phyloP scores from a whole-genome alignment of 1,140 invertebrate genomes.

The Potamilus streckersoni region DNA sequence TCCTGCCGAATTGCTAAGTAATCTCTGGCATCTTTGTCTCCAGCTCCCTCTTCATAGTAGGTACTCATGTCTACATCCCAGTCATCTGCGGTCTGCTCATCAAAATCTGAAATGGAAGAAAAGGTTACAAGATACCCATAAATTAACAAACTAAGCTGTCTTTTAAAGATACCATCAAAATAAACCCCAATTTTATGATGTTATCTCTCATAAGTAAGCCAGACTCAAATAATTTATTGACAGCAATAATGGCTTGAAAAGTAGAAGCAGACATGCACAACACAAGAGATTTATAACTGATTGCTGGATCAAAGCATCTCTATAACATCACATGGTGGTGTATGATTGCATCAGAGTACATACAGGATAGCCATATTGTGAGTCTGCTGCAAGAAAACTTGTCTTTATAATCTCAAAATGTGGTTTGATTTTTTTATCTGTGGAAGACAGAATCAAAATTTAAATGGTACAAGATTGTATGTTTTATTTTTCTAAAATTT shows the following conservation, averaged over 20 bases:
- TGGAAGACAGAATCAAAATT: too few relatives aligned
- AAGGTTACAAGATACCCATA: neutral
- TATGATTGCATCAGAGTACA: too few relatives aligned
- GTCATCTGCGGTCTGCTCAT: constrained; percentile 74
- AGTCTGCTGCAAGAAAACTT: too few relatives aligned
- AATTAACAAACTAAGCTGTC: neutral
- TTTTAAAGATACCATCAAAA: neutral
- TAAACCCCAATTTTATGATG: neutral
- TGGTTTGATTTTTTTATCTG: too few relatives aligned
- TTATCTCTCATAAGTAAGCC: neutral
- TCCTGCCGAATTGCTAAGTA: constrained; percentile 69
- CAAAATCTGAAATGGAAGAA: constrained; percentile 69
- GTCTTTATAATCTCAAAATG: too few relatives aligned
- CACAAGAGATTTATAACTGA: neutral
- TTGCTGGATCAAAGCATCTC: too few relatives aligned
- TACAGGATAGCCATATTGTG: too few relatives aligned
- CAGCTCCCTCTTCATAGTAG: constrained; percentile 70
- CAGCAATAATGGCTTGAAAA: too few relatives aligned
- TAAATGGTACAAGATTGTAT: too few relatives aligned
- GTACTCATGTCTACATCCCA: constrained; percentile 75
- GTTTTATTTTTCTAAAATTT: too few relatives aligned
- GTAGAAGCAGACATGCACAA: neutral
- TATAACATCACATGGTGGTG: too few relatives aligned
- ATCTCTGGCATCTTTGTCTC: constrained; percentile 70
- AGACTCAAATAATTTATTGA: neutral